Conservation (phyloP, 2,113 vertebrate genomes). For the Ageneiosus marmoratus region DNA sequence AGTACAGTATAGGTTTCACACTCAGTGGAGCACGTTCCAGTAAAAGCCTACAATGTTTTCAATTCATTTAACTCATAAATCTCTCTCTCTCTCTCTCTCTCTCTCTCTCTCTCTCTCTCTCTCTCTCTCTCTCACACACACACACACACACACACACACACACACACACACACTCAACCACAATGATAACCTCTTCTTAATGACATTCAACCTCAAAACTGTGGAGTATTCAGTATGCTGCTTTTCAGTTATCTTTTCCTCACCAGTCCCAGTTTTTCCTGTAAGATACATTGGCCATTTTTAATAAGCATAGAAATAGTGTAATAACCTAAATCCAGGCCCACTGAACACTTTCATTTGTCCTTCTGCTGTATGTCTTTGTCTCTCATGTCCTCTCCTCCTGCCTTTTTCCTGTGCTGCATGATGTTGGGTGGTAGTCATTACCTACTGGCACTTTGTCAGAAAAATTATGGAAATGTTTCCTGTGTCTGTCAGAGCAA, state of each 20-base stretch:
- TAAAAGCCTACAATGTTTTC: constrained; percentile 39
- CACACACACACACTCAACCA: constrained; percentile 1
- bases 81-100: too few species aligned
- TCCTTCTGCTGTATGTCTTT: not conserved
- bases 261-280: not conserved
- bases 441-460: constrained; percentile 57
- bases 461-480: constrained; percentile 61
- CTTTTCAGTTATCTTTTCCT: constrained; percentile 11
- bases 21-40: constrained; percentile 40
- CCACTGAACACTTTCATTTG: not conserved
- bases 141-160: constrained; percentile 45
- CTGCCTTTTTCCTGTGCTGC: constrained; percentile 41
- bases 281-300: not conserved
- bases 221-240: not conserved
- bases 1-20: constrained; percentile 45
- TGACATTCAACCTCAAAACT: not conserved
- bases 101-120: too few species aligned
- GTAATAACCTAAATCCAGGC: not conserved
- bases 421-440: constrained; percentile 45
- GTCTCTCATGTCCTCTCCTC: not conserved
- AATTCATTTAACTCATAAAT: constrained; percentile 45
- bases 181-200: not conserved
- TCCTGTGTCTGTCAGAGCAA: constrained; percentile 50
- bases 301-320: not conserved
- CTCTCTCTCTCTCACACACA: too few species aligned